Conservation (phyloP, 2,113 vertebrate genomes). For the Lutjanus erythropterus region DNA sequence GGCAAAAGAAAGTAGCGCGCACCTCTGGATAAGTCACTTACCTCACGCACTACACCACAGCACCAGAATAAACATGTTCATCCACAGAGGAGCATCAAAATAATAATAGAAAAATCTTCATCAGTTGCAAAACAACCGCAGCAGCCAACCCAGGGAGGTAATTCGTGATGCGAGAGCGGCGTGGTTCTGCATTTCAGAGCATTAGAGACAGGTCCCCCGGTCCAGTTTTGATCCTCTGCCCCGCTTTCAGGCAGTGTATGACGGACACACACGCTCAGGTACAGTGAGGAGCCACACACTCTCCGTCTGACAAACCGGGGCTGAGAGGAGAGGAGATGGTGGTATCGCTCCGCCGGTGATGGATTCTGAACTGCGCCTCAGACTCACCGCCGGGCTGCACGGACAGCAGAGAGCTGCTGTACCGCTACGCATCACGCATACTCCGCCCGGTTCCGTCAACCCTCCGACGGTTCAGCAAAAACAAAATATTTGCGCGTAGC, state of each 20-base stretch:
- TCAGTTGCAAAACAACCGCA: constrained; percentile 59
- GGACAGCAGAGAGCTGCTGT: constrained; percentile 18
- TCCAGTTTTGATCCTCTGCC: constrained; percentile 54
- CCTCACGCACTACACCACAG: constrained; percentile 75
- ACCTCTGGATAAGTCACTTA: constrained; percentile 79
- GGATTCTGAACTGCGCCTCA: constrained; percentile 60
- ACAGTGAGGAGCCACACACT: constrained; percentile 67
- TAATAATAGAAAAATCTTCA: constrained; percentile 39
- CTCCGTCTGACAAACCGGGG: constrained; percentile 60
- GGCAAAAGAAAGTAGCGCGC: constrained; percentile 65
- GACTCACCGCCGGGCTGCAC: constrained; percentile 23
- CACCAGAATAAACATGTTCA: constrained; percentile 75
- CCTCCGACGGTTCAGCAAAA: background rate
- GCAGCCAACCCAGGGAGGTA: constrained; percentile 14
- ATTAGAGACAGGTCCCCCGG: constrained; percentile 38
- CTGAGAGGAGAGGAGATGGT: constrained; percentile 51
- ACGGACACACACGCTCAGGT: constrained; percentile 75
- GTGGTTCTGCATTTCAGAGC: constrained; percentile 56
- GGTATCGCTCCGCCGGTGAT: constrained; percentile 82
- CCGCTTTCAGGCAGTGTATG: constrained; percentile 52
- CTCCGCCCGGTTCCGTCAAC: background rate
- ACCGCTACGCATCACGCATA: constrained; percentile 10
- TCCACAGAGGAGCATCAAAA: constrained; percentile 63
- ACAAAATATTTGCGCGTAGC: background rate
- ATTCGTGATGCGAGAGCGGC: background rate